Conservation (phyloP, 2,797 vertebrate genomes). For the Sebastes nivosus region DNA sequence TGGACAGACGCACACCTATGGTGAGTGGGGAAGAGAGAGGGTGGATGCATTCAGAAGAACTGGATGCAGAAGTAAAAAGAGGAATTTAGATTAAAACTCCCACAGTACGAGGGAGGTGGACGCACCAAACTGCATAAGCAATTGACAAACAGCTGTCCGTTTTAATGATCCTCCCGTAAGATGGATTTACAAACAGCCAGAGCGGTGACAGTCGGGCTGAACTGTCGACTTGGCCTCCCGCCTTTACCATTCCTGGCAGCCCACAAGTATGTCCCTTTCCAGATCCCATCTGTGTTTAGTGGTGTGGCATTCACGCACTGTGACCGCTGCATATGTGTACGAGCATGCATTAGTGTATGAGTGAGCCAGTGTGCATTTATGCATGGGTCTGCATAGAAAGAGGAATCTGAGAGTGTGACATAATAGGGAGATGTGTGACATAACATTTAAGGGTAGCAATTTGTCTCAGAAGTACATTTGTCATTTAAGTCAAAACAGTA, state of each 20-base stretch:
- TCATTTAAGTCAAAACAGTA: slow-evolving; percentile 3
- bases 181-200: slow-evolving; percentile 51
- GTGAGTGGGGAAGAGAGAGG: slow-evolving; percentile 21
- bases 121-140: background rate
- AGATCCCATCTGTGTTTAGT: slow-evolving; percentile 76
- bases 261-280: slow-evolving; percentile 76
- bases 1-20: slow-evolving; percentile 47
- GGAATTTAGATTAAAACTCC: background rate
- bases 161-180: slow-evolving; percentile 19
- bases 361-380: slow-evolving; percentile 16
- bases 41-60: background rate
- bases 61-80: background rate
- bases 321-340: slow-evolving; percentile 53
- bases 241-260: slow-evolving; percentile 60
- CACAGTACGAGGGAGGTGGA: background rate
- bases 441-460: slow-evolving; percentile 24
- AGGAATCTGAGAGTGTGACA: slow-evolving; percentile 42
- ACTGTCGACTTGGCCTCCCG: slow-evolving; percentile 54
- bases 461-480: slow-evolving; percentile 22
- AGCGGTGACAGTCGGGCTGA: slow-evolving; percentile 50
- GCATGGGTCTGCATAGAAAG: background rate
- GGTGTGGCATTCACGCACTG: slow-evolving; percentile 61
- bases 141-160: slow-evolving; percentile 45
- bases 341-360: slow-evolving; percentile 23
- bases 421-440: slow-evolving; percentile 30